A percentile compares a stretch with the other conserved stretches of the same genome.
Evolutionary conservation across 2,113 vertebrate genomes (phyloP).

Genomic region (Neotoma lepida): DNA sequence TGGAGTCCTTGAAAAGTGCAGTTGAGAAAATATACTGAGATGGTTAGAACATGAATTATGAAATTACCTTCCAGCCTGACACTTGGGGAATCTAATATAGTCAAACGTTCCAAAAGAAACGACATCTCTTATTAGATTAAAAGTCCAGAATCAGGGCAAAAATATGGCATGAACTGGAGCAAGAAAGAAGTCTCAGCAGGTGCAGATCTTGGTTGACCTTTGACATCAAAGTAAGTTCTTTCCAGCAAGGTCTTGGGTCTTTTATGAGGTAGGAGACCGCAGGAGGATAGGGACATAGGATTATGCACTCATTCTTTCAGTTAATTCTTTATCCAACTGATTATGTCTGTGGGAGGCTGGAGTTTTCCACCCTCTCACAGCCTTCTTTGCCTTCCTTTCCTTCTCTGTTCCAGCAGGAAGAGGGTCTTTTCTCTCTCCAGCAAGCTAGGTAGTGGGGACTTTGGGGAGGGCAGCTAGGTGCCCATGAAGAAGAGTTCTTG

Average conservation of each 20-base stretch:
- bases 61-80: conserved; percentile 48
- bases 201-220: not conserved
- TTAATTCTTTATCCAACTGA: not conserved
- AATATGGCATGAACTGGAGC: not conserved
- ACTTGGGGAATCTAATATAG: not conserved
- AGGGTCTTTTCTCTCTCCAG: no score
- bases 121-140: not conserved
- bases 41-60: not conserved
- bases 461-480: not conserved
- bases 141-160: not conserved
- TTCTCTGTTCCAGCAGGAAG: no score
- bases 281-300: not conserved
- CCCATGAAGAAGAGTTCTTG: not conserved
- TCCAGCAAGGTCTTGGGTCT: not conserved
- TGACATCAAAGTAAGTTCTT: not conserved
- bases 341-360: not conserved
- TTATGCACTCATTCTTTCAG: not conserved
- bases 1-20: not conserved
- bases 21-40: conserved; percentile 39
- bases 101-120: not conserved
- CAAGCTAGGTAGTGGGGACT: not conserved
- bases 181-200: not conserved
- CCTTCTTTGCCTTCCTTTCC: not conserved
- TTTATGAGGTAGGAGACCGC: not conserved
- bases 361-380: not conserved